Conservation (phyloP, 2,113 vertebrate genomes). For the Sorex fumeus region DNA sequence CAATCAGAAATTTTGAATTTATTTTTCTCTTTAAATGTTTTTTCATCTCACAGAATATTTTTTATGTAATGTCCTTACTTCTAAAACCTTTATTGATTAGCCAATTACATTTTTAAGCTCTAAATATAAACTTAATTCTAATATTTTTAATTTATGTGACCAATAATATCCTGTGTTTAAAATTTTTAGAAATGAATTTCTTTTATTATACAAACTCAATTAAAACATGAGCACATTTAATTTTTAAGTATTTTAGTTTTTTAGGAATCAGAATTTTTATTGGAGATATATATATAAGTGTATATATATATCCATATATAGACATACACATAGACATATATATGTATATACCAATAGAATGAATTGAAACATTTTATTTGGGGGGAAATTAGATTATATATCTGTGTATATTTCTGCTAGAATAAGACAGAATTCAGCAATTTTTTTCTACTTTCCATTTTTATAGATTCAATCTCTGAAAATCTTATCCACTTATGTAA, state of each 20-base stretch:
- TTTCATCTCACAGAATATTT: not conserved
- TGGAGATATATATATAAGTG: no score
- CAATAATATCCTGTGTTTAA: not conserved
- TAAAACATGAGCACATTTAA: not conserved
- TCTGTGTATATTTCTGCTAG: not conserved
- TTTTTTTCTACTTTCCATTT: slow-evolving; percentile 18
- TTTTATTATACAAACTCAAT: not conserved
- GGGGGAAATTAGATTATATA: not conserved
- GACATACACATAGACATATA: no score
- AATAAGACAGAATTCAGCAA: not conserved
- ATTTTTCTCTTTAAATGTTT: not conserved
- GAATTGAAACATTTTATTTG: no score
- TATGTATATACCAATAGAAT: no score
- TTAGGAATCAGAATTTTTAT: no score
- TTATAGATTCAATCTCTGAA: slow-evolving; percentile 23
- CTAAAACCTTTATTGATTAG: not conserved
- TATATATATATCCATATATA: no score
- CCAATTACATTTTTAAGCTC: slow-evolving; percentile 8
- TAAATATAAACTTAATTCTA: not conserved
- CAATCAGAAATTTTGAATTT: not conserved
- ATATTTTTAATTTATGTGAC: not conserved
- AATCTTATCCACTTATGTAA: not conserved
- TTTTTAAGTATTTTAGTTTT: no score
- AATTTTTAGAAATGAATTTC: not conserved
- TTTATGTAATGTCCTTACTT: not conserved